Conservation (phyloP, 2,797 vertebrate species). For the Takifugu rubripes region DNA sequence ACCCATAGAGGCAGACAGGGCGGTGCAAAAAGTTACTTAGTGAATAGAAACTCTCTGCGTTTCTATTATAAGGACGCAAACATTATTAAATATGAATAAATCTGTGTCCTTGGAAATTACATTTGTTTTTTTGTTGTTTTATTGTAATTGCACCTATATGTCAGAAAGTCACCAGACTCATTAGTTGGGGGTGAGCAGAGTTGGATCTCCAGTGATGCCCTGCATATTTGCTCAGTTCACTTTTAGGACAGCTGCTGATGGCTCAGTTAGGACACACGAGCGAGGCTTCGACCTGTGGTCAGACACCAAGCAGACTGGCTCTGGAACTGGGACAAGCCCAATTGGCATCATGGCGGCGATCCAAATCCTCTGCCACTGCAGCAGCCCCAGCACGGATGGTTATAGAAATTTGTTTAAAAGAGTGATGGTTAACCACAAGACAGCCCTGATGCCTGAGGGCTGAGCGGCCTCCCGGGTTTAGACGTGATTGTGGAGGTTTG, state of each 20-base stretch:
- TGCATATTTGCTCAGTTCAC: constrained; percentile 10
- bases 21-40: too few relatives aligned
- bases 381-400: constrained; percentile 47
- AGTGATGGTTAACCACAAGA: constrained; percentile 59
- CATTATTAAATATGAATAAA: too few relatives aligned
- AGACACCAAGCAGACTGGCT: constrained; percentile 26
- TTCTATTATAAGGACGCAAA: too few relatives aligned
- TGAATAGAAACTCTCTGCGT: too few relatives aligned
- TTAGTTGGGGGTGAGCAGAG: constrained; percentile 7
- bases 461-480: constrained; percentile 54
- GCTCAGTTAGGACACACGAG: constrained; percentile 1
- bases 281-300: constrained; percentile 23
- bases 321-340: constrained; percentile 18
- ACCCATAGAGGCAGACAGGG: too few relatives aligned
- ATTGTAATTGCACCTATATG: too few relatives aligned
- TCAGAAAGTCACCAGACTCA: constrained; percentile 10
- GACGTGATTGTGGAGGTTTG: constrained; percentile 35
- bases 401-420: constrained; percentile 65
- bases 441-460: constrained; percentile 49
- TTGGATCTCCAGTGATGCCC: constrained; percentile 7
- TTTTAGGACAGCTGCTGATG: constrained; percentile 1
- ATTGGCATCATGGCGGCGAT: constrained; percentile 27
- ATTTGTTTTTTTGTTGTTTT: too few relatives aligned
- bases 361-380: constrained; percentile 42
- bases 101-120: too few relatives aligned